Base-by-base conservation (phyloP, 2,888 invertebrate genomes). In the Amorpha juglandis region DNA sequence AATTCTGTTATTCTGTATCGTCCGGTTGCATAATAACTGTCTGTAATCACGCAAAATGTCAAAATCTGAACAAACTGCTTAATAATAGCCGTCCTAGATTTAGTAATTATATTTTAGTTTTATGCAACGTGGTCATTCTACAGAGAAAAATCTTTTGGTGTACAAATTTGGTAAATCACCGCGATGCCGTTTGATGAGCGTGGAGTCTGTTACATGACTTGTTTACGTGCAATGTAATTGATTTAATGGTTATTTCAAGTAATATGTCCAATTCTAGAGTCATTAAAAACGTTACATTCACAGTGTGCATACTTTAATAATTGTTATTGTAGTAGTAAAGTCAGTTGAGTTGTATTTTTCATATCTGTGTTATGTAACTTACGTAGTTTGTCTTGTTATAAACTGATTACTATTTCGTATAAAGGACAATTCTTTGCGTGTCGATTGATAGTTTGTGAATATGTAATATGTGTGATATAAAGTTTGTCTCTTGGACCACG, bases 81-180 rank as follows among this genome's bases (percentile, higher is more conserved):
- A 48, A 16, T 38, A 47, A 64, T 47, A 53, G 42, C 19, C 47
- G 64, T 58, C 33, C 55, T 48, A 64, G 64, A 48, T 64, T 58
- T 58, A 35, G 64, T 35, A 58, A 58, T 64, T 64, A 19, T 1
- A 64, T 48, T 64, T 55, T 14, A 19, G 33, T 53, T 27, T 64
- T 58, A 58, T 42, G 42, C 58, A 42, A 58, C 6, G 0, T 58
- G 4, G 38, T 19, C 38, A 19, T 58, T 19, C n/a, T 19, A 42
- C 52, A 14, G 21, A 33, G 27, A 52, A 33, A 14, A 27, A 52
- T 52, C 14, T 52, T 6, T 52, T 0, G 0, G 6, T 27, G 33
- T 27, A 21, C 14, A 14, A 50, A 8, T 50, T 50, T 50, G 50
- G 50, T 50, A 50, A 50, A 50, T 50, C 50, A 50, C 50, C 50